Base-by-base conservation (phyloP, 2,797 vertebrate genomes). In the Paedocypris micromegethes region DNA sequence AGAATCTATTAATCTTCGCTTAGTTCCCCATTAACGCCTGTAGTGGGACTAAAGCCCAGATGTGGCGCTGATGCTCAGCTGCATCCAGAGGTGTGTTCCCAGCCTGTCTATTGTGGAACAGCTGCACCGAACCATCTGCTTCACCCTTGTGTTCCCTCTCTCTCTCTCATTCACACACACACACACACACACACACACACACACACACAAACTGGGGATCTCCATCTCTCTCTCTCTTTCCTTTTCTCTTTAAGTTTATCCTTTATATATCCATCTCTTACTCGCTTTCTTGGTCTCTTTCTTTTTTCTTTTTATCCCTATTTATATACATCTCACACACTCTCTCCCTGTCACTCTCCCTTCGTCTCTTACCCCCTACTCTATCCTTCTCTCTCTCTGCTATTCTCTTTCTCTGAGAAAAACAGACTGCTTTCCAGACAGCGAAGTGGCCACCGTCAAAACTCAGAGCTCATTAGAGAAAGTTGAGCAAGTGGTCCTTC, bases 61-160 rank as follows among this genome's bases (percentile, higher is more conserved):
- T 78, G 77, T 76, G 68, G 61, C 68, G 66, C 72, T 72, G 77
- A 76, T 76, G 74, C 65, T 76, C 61, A 50, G 68, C 50, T 71
- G 57, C 69, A 76, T 72, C 55, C 77, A 68, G 77, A 73, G 74
- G 77, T 78, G 73, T 66, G 60, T 68, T 81, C 82, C 83, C 79
- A 85, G 83, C 82, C 83, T 83, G 84, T 77, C 78, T 78, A 75
- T 75, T 78, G 76, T 1, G 49, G 82, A 89, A 90, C 90, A 91
- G 86, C 89, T 90, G 90, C 86, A 77, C 85, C 72, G 53, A 70
- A 83, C 90, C 90, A 90, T 90, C 88, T 90, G 90, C 82, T 85
- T 9, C 79, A 70, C 79, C 74, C 72, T 82, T 43, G 67, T 54
- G 64, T 61, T 64, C 73, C 68, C 47, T 64, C 64, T 56, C 58